Conservation (phyloP, 2,888 invertebrate genomes). For the Drosophila pseudotakahashii region DNA sequence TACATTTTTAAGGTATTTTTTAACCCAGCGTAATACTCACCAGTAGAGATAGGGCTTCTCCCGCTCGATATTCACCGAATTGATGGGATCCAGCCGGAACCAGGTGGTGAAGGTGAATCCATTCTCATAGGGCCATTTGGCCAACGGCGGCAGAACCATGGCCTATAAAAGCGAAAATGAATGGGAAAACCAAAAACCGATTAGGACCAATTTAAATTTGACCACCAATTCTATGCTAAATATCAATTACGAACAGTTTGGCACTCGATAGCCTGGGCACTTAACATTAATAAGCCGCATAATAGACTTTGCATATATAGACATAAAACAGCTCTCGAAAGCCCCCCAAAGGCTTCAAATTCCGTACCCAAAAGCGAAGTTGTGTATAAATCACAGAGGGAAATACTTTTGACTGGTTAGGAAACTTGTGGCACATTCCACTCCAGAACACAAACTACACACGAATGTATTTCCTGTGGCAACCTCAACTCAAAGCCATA, state of each 20-base stretch:
- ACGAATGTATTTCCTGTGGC: conserved; percentile 30
- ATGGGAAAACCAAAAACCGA: conserved; percentile 12
- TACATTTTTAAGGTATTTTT: too few species aligned
- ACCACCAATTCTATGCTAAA: conserved; percentile 7
- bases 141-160: conserved; percentile 97
- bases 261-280: conserved; percentile 4
- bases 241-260: conserved; percentile 47
- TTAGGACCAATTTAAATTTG: background rate
- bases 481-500: conserved; percentile 39
- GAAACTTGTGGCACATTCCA: conserved; percentile 40
- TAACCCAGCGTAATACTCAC: conserved; percentile 85
- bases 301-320: conserved; percentile 21
- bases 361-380: conserved; percentile 10
- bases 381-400: conserved; percentile 13
- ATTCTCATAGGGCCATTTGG: conserved; percentile 99
- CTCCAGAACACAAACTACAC: conserved; percentile 22
- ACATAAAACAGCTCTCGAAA: background rate
- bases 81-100: conserved; percentile 99
- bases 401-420: conserved; percentile 53
- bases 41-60: conserved; percentile 99
- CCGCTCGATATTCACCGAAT: conserved; percentile 98
- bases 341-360: background rate
- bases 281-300: conserved; percentile 46
- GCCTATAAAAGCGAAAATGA: conserved; percentile 87
- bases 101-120: conserved; percentile 99